Conservation (phyloP, 2,113 vertebrate species). For the Edolisoma coerulescens region DNA sequence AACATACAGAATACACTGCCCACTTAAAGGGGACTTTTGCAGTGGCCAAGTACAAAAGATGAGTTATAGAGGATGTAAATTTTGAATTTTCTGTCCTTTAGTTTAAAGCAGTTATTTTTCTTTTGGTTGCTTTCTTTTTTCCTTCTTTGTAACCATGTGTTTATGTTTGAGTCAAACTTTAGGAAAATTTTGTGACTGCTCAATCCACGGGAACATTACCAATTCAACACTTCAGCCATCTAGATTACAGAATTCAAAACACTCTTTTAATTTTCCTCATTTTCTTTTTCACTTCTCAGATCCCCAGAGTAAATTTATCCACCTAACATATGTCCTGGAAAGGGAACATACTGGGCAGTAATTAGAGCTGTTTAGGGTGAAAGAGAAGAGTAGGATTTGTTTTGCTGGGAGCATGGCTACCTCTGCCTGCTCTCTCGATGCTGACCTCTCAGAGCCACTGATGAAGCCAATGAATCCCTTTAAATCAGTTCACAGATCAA, state of each 20-base stretch:
- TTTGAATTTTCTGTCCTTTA: not conserved
- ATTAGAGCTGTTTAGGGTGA: not conserved
- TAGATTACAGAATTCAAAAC: not conserved
- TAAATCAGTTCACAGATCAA: slow-evolving; percentile 25
- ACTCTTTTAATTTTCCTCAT: not conserved
- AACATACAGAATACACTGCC: not conserved
- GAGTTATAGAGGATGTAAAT: not conserved
- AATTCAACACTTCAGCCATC: not conserved
- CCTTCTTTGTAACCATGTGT: not conserved
- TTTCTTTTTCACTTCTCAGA: not conserved
- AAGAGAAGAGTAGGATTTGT: not conserved
- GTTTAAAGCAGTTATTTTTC: not conserved
- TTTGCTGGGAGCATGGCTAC: not conserved
- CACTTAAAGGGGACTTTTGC: not conserved
- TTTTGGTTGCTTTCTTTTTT: not conserved
- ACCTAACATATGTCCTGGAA: not conserved
- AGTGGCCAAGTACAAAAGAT: not conserved
- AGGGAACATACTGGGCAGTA: not conserved
- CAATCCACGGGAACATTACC: not conserved
- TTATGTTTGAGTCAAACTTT: not conserved
- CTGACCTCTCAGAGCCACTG: not conserved
- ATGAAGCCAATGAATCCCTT: not conserved
- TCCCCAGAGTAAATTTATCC: not conserved
- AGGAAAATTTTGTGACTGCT: not conserved
- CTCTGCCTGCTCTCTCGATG: not conserved